Evolutionary conservation across 2,113 vertebrate genomes (phyloP).

Genomic region (Genyomyrus donnyi): DNA sequence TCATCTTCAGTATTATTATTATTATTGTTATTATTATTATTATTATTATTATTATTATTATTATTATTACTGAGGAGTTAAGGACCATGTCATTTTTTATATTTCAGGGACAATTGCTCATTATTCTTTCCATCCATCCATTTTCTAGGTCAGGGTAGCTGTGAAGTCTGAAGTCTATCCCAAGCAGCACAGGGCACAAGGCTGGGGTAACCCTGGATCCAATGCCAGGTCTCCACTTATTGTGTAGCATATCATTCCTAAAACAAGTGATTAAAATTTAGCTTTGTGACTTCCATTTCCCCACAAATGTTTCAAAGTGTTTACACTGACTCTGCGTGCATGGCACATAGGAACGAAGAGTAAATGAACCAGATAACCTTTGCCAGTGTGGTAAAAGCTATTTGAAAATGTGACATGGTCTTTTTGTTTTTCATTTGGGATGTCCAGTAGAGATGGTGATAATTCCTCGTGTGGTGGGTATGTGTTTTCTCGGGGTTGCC

Average conservation of each 20-base stretch:
- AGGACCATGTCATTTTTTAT: constrained; percentile 19
- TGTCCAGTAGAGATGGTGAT: neutral
- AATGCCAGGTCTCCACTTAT: neutral
- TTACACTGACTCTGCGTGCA: neutral
- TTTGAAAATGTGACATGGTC: constrained; percentile 13
- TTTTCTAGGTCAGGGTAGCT: neutral
- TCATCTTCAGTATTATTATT: neutral
- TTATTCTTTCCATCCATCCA: neutral
- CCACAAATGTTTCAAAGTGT: neutral
- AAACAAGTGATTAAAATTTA: constrained; percentile 1
- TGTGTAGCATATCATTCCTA: constrained; percentile 33
- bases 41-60: neutral
- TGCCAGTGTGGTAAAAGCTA: neutral
- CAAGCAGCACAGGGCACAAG: neutral
- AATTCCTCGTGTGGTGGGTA: neutral
- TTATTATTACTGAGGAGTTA: constrained; percentile 6
- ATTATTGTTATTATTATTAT: neutral
- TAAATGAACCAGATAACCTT: neutral
- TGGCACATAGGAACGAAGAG: neutral
- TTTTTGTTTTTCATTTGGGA: neutral
- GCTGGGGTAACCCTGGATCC: neutral
- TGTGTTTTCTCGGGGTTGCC: constrained; percentile 42
- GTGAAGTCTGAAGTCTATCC: neutral
- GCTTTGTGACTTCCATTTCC: neutral
- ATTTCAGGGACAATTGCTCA: constrained; percentile 11